phyloP scores from a whole-genome alignment of 2,797 vertebrate species.

The Lithobates sylvaticus region DNA sequence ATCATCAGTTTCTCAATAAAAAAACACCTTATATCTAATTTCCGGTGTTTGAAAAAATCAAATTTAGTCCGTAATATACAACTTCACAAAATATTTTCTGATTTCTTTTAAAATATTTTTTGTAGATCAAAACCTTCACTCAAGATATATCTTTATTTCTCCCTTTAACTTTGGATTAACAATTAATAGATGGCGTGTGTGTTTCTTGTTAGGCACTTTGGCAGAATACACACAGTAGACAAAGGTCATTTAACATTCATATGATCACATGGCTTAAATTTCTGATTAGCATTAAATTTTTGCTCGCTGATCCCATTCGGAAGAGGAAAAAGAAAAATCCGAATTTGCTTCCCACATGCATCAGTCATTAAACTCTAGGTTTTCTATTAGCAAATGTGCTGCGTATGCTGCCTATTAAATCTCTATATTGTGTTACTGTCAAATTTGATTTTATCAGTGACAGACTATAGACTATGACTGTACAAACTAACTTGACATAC shows the following conservation, averaged over 20 bases:
- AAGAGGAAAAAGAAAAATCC: conserved; percentile 67
- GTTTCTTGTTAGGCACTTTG: conserved; percentile 75
- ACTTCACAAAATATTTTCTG: not conserved
- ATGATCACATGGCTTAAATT: conserved; percentile 71
- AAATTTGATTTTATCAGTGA: conserved; percentile 69
- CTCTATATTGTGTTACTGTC: conserved; percentile 71
- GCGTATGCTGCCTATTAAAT: conserved; percentile 71
- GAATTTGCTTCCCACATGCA: conserved; percentile 69
- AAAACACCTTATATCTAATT: conserved; percentile 73
- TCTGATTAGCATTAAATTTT: conserved; percentile 67
- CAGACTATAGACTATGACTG: conserved; percentile 73
- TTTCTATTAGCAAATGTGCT: conserved; percentile 70
- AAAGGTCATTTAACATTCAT: conserved; percentile 75
- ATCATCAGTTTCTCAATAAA: conserved; percentile 74
- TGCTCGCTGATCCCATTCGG: conserved; percentile 74
- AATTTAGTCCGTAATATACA: conserved; percentile 64
- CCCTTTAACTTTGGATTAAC: conserved; percentile 66
- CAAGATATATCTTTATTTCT: not conserved
- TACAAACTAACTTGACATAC: conserved; percentile 75
- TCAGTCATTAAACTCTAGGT: conserved; percentile 70
- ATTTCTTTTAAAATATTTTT: not conserved
- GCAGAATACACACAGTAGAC: conserved; percentile 73
- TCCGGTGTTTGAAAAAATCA: conserved; percentile 69
- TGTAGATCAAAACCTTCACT: not conserved
- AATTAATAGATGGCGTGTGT: conserved; percentile 66